These are phyloP conservation scores for Sebastes cheni DNA, from an alignment of 2,797 vertebrate species.

Conservation along the genomic window DNA sequence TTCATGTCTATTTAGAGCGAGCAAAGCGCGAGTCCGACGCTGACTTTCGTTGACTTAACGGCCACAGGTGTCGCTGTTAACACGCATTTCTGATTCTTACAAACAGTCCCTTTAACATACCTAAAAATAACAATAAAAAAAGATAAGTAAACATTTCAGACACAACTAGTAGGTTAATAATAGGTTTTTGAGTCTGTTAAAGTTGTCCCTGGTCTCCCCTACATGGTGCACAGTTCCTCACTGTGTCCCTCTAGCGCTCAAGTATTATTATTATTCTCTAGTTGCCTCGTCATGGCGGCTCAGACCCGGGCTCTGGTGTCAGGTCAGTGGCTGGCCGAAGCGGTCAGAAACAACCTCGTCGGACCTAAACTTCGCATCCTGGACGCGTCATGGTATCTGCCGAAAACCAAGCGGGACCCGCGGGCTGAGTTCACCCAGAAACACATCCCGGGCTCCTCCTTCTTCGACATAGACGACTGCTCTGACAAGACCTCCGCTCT, in stretches of 20 bases:
- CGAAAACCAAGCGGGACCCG: conserved; percentile 83
- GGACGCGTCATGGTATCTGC: conserved; percentile 92
- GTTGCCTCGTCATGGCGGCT: conserved; percentile 80
- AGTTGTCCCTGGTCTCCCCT: not conserved
- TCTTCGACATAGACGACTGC: conserved; percentile 93
- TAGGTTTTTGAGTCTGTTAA: too few relatives aligned
- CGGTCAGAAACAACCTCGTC: conserved; percentile 74
- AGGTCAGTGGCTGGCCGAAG: conserved; percentile 88
- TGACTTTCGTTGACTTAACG: too few relatives aligned
- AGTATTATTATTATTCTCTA: not conserved
- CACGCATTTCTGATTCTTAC: too few relatives aligned
- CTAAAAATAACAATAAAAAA: too few relatives aligned
- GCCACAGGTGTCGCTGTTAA: too few relatives aligned
- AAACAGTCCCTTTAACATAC: too few relatives aligned
- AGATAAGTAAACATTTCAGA: too few relatives aligned
- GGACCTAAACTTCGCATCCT: conserved; percentile 86
- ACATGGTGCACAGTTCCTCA: rapidly evolving
- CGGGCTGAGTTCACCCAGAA: conserved; percentile 85
- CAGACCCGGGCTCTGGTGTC: conserved; percentile 86
- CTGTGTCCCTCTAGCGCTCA: conserved; percentile 8
- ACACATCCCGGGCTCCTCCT: conserved; percentile 90
- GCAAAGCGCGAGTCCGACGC: too few relatives aligned
- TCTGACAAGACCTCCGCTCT: conserved; percentile 80
- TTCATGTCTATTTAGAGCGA: too few relatives aligned
- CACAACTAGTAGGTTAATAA: too few relatives aligned